Base-by-base conservation (phyloP, 2,888 invertebrate species). In the Sussaba pulchella region DNA sequence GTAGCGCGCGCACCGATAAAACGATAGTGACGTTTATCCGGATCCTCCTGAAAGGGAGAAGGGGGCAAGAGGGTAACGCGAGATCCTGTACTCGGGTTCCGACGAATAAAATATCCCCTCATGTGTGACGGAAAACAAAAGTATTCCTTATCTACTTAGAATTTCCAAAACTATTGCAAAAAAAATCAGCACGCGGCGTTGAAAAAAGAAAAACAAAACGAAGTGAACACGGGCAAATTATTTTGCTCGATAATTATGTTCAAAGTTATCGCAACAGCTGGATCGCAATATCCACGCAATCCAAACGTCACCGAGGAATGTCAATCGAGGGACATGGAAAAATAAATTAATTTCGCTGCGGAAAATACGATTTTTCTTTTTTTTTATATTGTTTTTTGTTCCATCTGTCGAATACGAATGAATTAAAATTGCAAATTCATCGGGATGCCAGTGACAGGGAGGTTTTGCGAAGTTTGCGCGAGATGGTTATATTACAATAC, bases 21-120 rank as follows among this genome's bases (percentile, higher is more conserved):
- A 76, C 75, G 82, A 81, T 78, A 70, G 81, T 76, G 81, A 83
- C 81, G 78, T 78, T 81, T 72, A 83, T 81, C 81, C 81, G 64
- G 64, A 78, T 75, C 69, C 72, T 77, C 39, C 54, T 10, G n/a
- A 14, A 54, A 50, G 36, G 14, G 50, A 41, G 14, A 31, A 41
- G 14, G 26, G 36, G 2, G 1, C 3, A 4, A n/a, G n/a, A 31
- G 39, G 21, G 47, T 72, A 69, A 70, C 64, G 50, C 69, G 64
- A 74, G 69, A 70, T 52, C 43, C 41, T 63, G 24, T 47, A 41
- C 43, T 45, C 39, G 10, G 21, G 41, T 45, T 31, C 26, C 10
- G 31, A 39, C 50, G 52, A 54, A 78, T 47, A 66, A 70, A 83
- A 81, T 71, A 75, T 72, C 52, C 71, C 41, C 67, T 26, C 17